phyloP scores from a whole-genome alignment of 92 coral and sea anemone species.

The Pocillopora meandrina region DNA sequence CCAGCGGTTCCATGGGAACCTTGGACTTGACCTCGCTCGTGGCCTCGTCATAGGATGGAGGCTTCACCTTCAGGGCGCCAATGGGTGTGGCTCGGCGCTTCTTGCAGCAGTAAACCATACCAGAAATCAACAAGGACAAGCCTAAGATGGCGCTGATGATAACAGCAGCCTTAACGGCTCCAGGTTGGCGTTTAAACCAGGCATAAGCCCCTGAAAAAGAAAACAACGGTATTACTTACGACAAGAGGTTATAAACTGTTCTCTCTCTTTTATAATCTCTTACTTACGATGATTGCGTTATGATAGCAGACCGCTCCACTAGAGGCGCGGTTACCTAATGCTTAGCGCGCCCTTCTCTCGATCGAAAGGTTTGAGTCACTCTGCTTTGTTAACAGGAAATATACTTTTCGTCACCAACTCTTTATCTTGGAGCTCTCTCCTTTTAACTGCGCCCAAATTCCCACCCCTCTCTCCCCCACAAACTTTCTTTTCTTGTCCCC shows the following conservation, averaged over 20 bases:
- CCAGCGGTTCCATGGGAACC: slow-evolving; percentile 45
- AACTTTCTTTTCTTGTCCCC: too few species aligned
- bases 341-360: too few species aligned
- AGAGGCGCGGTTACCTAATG: too few species aligned
- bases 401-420: too few species aligned
- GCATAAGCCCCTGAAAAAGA: slow-evolving; percentile 5
- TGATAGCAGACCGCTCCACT: too few species aligned
- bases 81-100: not conserved
- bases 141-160: slow-evolving; percentile 30
- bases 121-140: not conserved
- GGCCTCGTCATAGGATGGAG: slow-evolving; percentile 38
- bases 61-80: slow-evolving; percentile 8
- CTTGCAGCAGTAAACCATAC: slow-evolving; percentile 39
- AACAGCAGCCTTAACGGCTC: slow-evolving; percentile 12
- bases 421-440: too few species aligned
- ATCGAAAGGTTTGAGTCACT: too few species aligned
- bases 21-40: slow-evolving; percentile 15
- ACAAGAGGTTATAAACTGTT: not conserved
- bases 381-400: too few species aligned
- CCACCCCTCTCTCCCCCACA: too few species aligned
- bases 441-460: too few species aligned
- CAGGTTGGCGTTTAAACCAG: slow-evolving; percentile 43
- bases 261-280: too few species aligned
- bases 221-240: not conserved
- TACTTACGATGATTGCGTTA: too few species aligned